These are phyloP conservation scores for Eurystomus gularis DNA, from an alignment of 2,113 vertebrate genomes.

Conservation along the genomic window DNA sequence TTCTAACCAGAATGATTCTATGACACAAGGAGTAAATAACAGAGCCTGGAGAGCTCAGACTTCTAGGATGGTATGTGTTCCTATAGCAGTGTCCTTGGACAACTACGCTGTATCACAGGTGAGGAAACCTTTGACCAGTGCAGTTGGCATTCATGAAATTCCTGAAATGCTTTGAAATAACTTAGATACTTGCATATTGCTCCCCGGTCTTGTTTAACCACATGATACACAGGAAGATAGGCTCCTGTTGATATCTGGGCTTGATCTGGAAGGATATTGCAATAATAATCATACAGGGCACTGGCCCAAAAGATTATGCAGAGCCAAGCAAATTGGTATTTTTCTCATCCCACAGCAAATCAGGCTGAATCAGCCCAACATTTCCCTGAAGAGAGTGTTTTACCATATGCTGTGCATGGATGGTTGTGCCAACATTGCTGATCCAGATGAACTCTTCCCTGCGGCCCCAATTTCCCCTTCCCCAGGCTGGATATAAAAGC, in stretches of 20 bases:
- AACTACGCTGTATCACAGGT: rapidly evolving
- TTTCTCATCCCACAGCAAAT: neutral
- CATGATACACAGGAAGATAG: neutral
- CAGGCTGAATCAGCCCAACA: neutral
- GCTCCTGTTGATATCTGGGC: neutral
- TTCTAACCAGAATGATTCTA: neutral
- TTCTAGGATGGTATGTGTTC: neutral
- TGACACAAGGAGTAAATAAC: neutral
- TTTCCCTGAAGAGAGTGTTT: neutral
- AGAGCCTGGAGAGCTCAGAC: neutral
- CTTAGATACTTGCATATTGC: neutral
- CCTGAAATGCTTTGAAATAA: neutral
- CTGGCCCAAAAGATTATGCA: neutral
- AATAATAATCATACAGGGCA: neutral
- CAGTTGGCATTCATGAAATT: neutral
- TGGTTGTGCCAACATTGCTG: neutral
- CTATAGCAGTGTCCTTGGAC: neutral
- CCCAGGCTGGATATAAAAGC: neutral
- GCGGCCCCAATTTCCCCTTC: rapidly evolving
- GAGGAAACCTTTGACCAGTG: neutral
- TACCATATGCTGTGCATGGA: neutral
- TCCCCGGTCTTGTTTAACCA: neutral
- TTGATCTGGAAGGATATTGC: slow-evolving; percentile 17
- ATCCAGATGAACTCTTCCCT: neutral
- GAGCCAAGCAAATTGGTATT: neutral